Conservation (phyloP, 1,140 invertebrate genomes). For the Paralvinella palmiformis region DNA sequence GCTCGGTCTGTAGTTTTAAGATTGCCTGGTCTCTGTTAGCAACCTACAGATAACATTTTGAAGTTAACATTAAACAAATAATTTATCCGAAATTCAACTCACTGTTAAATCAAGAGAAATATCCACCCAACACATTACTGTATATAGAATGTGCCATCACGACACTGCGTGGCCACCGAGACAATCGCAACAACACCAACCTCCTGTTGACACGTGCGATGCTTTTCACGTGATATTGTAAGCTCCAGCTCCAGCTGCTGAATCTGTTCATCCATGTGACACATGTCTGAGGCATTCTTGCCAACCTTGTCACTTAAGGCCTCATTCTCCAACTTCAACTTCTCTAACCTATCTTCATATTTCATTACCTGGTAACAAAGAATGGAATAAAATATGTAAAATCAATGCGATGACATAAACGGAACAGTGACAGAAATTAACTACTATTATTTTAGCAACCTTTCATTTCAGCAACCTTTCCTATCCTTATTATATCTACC, state of each 20-base stretch:
- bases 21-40: slow-evolving; percentile 27
- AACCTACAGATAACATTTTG: not conserved
- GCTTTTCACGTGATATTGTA: slow-evolving; percentile 46
- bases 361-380: slow-evolving; percentile 32
- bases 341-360: slow-evolving; percentile 39
- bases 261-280: slow-evolving; percentile 34
- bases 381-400: not conserved
- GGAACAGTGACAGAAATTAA: too few relatives aligned
- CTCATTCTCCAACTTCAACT: slow-evolving; percentile 37
- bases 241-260: slow-evolving; percentile 44
- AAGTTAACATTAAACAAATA: not conserved
- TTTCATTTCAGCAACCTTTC: too few relatives aligned
- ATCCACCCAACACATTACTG: not conserved
- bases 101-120: not conserved
- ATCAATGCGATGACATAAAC: too few relatives aligned
- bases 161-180: not conserved
- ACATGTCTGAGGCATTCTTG: slow-evolving; percentile 25
- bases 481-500: too few relatives aligned
- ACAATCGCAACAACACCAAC: slow-evolving; percentile 20
- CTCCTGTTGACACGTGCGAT: slow-evolving; percentile 48
- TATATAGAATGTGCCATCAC: not conserved
- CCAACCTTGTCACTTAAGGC: slow-evolving; percentile 31
- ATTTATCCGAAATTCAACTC: not conserved
- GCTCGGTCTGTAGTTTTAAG: slow-evolving; percentile 34
- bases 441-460: too few relatives aligned